phyloP scores from a whole-genome alignment of 2,888 invertebrate species.

The Ormia ochracea region DNA sequence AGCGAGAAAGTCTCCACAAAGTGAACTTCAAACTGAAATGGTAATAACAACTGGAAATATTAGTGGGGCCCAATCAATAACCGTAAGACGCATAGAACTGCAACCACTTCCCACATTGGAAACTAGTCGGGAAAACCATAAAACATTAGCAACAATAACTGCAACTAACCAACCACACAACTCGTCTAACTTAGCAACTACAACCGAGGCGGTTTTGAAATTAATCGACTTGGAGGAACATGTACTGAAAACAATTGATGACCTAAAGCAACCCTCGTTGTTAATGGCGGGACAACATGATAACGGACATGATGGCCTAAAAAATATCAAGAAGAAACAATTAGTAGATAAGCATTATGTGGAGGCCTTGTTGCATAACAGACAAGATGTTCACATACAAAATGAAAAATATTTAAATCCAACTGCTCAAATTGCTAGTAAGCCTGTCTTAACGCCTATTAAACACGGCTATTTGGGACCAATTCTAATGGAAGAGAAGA shows the following conservation, averaged over 20 bases:
- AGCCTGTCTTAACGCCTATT: slow-evolving; percentile 64
- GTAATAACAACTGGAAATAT: neutral
- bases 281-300: slow-evolving; percentile 54
- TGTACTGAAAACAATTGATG: slow-evolving; percentile 59
- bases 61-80: neutral
- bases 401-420: neutral
- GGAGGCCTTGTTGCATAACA: slow-evolving; percentile 45
- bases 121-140: neutral
- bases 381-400: slow-evolving; percentile 6
- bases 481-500: slow-evolving; percentile 74
- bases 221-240: slow-evolving; percentile 69
- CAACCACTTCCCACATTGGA: neutral
- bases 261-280: slow-evolving; percentile 15
- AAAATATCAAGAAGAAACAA: slow-evolving; percentile 75
- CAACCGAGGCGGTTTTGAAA: slow-evolving; percentile 64
- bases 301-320: slow-evolving; percentile 75
- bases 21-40: neutral
- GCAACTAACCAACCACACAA: neutral
- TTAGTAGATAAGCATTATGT: slow-evolving; percentile 71
- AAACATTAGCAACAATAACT: slow-evolving; percentile 7
- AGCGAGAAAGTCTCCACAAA: neutral
- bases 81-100: neutral
- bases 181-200: neutral
- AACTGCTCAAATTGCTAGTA: neutral
- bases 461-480: slow-evolving; percentile 74